Evolutionary conservation across 2,113 vertebrate species (phyloP).

Genomic region (Numenius arquata): DNA sequence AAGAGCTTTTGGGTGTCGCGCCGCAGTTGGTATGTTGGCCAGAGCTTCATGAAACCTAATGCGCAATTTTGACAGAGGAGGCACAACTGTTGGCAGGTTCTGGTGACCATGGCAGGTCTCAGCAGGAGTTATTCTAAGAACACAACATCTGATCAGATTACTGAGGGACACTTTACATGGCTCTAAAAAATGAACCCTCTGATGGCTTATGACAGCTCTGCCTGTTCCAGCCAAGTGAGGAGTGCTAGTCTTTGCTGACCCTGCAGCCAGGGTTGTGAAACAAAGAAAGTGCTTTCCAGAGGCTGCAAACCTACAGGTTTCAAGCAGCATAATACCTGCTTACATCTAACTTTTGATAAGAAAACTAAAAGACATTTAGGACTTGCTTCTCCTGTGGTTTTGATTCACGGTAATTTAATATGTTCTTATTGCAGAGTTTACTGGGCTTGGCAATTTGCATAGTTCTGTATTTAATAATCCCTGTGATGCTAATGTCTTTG

Average conservation of each 20-base stretch:
- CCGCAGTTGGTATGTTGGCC: constrained; percentile 46
- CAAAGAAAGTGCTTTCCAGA: neutral
- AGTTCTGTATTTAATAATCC: neutral
- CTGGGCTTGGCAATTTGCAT: neutral
- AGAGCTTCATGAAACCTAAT: constrained; percentile 29
- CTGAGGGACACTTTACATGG: constrained; percentile 12
- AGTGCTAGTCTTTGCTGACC: neutral
- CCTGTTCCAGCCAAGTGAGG: neutral
- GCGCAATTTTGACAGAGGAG: neutral
- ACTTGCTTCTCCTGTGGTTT: neutral
- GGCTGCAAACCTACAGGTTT: neutral
- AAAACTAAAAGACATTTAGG: neutral
- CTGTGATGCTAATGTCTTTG: neutral
- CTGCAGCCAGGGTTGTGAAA: neutral
- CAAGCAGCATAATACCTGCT: neutral
- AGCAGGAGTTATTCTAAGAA: constrained; percentile 55
- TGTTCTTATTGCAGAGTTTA: neutral
- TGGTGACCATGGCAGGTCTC: constrained; percentile 39
- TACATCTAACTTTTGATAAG: neutral
- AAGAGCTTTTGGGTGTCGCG: neutral
- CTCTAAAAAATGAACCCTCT: constrained; percentile 56
- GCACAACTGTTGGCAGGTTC: constrained; percentile 57
- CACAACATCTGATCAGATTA: constrained; percentile 54
- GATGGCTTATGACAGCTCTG: constrained; percentile 27
- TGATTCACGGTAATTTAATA: neutral